Conservation (phyloP, 2,888 invertebrate genomes). For the Spilosoma lubricipeda region DNA sequence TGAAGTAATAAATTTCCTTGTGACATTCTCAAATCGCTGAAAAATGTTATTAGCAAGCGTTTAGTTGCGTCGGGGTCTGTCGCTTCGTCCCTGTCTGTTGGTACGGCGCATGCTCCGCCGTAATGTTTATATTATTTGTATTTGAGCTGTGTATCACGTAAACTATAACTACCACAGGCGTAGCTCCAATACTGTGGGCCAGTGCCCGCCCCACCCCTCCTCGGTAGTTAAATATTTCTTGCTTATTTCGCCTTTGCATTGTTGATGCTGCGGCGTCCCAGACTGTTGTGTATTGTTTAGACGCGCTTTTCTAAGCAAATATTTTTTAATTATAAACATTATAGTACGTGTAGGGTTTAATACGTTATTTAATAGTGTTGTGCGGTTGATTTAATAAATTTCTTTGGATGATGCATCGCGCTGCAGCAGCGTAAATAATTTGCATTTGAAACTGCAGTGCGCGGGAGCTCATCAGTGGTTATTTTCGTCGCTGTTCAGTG, state of each 20-base stretch:
- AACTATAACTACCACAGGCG: constrained; percentile 87
- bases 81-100: constrained; percentile 73
- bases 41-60: constrained; percentile 48
- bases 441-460: constrained; percentile 79
- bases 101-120: constrained; percentile 82
- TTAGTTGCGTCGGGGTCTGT: constrained; percentile 47
- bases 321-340: constrained; percentile 66
- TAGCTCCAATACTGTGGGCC: constrained; percentile 86
- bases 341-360: constrained; percentile 29
- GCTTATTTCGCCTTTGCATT: constrained; percentile 87
- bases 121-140: constrained; percentile 88
- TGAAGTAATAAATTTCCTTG: constrained; percentile 53
- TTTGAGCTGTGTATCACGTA: constrained; percentile 87
- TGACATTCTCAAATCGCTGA: constrained; percentile 41
- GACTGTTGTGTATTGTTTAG: constrained; percentile 86
- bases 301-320: constrained; percentile 74
- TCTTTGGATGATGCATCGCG: constrained; percentile 68
- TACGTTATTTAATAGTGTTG: constrained; percentile 39
- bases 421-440: constrained; percentile 82
- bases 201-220: constrained; percentile 81
- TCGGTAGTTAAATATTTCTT: constrained; percentile 87
- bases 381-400: constrained; percentile 47
- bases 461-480: constrained; percentile 81
- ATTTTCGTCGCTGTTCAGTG: constrained; percentile 79
- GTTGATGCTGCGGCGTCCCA: constrained; percentile 84